Conservation (phyloP, 2,113 vertebrate genomes). For the Tringa solitaria region DNA sequence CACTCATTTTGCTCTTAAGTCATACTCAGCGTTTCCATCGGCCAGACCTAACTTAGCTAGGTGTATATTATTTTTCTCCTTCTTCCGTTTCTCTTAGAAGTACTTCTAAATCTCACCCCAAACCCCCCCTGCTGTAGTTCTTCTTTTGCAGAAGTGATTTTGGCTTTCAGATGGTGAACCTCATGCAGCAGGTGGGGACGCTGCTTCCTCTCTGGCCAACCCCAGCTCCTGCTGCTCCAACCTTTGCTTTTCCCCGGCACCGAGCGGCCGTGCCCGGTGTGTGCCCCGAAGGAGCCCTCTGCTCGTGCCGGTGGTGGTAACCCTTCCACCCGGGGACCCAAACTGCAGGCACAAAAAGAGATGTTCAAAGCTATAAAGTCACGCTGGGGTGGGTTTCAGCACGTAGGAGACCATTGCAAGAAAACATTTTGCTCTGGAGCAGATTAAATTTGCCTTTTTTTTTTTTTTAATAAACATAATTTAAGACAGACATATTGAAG, state of each 20-base stretch:
- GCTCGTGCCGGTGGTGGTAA: neutral
- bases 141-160: conserved; percentile 14
- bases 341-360: neutral
- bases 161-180: neutral
- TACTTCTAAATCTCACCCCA: neutral
- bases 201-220: neutral
- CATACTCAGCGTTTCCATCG: neutral
- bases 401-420: neutral
- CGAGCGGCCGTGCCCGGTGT: neutral
- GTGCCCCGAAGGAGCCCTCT: neutral
- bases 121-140: accelerated
- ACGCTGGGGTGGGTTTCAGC: neutral
- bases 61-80: neutral
- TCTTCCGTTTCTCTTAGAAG: neutral
- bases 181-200: neutral
- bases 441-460: neutral
- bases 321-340: neutral
- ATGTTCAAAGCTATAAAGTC: neutral
- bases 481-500: neutral
- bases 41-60: neutral
- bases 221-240: neutral
- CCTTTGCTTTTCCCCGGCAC: neutral
- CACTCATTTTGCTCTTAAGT: neutral
- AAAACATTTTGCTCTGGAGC: neutral
- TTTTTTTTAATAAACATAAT: neutral